Base-by-base conservation (phyloP, 1,140 invertebrate genomes). In the Drosophila virilis region DNA sequence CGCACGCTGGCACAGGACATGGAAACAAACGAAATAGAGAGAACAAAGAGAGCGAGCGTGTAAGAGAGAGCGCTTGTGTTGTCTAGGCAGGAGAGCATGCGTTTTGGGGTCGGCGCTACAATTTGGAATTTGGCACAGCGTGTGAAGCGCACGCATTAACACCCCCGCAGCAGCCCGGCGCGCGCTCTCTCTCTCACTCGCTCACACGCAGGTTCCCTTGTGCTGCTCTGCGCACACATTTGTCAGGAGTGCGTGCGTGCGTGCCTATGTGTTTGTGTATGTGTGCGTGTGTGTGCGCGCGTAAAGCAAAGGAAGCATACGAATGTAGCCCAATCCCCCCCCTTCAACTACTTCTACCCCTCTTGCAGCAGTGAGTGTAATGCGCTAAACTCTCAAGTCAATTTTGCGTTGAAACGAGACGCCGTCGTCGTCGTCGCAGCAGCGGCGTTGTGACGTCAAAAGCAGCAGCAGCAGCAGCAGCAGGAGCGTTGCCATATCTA, bases 391-490 rank as follows among this genome's bases (percentile, higher is more conserved):
- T 68, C 69, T 77, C 72, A 60, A 77, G 74, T 73, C 61, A 73
- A 76, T 66, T 76, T 76, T 60, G 73, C 68, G 54, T 51, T 62
- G 60, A 75, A 76, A 76, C 60, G 69, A 64, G 69, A 66, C 61
- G 69, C 54, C 40, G 62, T 32, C 59, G 46, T 50, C 57, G 58
- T 40, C 42, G 42, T 46, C 59, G 38, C 61, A 57, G 76, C 73
- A 72, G 74, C 68, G 61, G 62, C 72, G 67, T 81, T 71, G 77
- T 86, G 81, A 86, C 81, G 81, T 86, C 82, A 86, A 81, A 68
- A 74, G 77, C 65, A 82, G 73, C 67, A 58, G 40, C 32, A 64
- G 61, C 6, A 38, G 57, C 43, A 38, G 57, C 43, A 57, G 45
- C 15, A 54, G 58, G 38, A 69, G 72, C 70, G 52, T 64, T 69